phyloP scores from a whole-genome alignment of 2,888 invertebrate genomes.

The Ophraella communa region DNA sequence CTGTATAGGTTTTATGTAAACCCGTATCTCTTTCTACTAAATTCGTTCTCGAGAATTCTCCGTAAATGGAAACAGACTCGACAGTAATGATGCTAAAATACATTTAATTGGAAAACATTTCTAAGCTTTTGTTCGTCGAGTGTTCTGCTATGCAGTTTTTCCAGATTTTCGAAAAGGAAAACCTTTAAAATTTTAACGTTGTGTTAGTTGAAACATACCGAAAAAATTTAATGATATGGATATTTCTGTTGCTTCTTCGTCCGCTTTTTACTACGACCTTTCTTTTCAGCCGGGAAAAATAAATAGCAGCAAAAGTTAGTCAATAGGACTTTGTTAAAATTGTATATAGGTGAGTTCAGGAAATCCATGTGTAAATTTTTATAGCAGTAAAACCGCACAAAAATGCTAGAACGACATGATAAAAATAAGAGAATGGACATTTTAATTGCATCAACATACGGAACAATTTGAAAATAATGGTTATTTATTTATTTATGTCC shows the following conservation, averaged over 20 bases:
- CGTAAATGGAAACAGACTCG: constrained; percentile 51
- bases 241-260: constrained; percentile 23
- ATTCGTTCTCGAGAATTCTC: constrained; percentile 18
- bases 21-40: constrained; percentile 39
- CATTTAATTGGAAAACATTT: constrained; percentile 51
- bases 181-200: constrained; percentile 38
- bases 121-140: constrained; percentile 43
- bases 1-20: too few relatives aligned
- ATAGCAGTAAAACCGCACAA: too few relatives aligned
- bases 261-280: constrained; percentile 7
- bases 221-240: constrained; percentile 36
- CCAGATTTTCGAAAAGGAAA: constrained; percentile 31
- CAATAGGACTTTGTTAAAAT: not conserved
- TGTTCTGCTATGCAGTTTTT: constrained; percentile 36
- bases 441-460: too few relatives aligned
- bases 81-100: constrained; percentile 50
- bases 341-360: too few relatives aligned
- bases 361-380: too few relatives aligned
- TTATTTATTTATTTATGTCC: too few relatives aligned
- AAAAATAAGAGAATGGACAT: too few relatives aligned
- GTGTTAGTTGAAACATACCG: constrained; percentile 29
- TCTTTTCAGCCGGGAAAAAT: constrained; percentile 3
- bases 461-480: too few relatives aligned
- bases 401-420: too few relatives aligned
- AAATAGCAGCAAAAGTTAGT: constrained; percentile 6